phyloP scores from a whole-genome alignment of 2,888 invertebrate genomes.

The Nomada goodeniana region DNA sequence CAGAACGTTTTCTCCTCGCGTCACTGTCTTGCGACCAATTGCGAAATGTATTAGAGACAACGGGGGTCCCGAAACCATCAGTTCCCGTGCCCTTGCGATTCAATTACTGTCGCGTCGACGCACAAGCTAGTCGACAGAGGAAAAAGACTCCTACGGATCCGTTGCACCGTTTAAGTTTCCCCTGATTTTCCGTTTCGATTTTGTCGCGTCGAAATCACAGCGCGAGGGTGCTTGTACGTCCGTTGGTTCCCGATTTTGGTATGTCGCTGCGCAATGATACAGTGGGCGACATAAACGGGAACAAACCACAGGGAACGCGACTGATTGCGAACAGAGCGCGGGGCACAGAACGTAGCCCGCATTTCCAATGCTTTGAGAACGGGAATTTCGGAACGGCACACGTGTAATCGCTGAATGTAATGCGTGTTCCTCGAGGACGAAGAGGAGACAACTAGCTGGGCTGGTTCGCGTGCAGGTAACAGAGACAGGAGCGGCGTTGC shows the following conservation, averaged over 20 bases:
- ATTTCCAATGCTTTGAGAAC: conserved; percentile 6
- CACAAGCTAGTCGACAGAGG: conserved; percentile 13
- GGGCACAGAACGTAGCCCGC: conserved; percentile 3
- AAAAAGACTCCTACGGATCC: background rate
- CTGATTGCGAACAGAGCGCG: background rate
- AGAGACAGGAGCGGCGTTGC: background rate
- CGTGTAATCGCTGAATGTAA: conserved; percentile 29
- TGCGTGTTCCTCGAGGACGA: conserved; percentile 8
- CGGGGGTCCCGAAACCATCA: conserved; percentile 35
- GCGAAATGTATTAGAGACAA: background rate
- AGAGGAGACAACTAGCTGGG: background rate
- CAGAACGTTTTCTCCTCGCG: background rate
- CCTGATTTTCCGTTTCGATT: background rate
- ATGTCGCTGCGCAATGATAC: background rate
- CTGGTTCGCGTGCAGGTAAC: background rate
- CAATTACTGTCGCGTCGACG: conserved; percentile 23
- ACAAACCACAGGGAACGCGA: conserved; percentile 24
- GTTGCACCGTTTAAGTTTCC: too few species aligned
- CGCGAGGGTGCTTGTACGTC: too few species aligned
- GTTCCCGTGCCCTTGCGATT: conserved; percentile 14
- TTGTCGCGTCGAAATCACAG: background rate
- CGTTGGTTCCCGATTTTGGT: background rate
- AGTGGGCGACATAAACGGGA: conserved; percentile 43
- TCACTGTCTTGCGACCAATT: background rate
- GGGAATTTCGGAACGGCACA: conserved; percentile 27